Conservation (phyloP, 2,113 vertebrate species). For the Formicarius rufipectus region DNA sequence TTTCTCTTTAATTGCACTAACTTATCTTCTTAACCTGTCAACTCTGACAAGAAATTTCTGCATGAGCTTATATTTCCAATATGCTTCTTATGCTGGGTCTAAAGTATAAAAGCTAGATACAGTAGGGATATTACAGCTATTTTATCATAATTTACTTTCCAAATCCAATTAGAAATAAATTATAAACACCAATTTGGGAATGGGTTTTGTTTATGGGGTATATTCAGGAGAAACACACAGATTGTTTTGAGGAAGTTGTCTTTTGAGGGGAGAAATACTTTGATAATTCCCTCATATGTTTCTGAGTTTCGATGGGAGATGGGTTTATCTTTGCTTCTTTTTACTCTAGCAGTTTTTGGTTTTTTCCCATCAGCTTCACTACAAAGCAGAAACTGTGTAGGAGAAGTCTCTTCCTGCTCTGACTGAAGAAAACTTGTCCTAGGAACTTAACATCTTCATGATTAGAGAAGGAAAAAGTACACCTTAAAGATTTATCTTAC, state of each 20-base stretch:
- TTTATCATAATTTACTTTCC: neutral
- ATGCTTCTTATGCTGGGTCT: neutral
- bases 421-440: neutral
- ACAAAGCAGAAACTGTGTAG: neutral
- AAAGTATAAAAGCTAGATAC: neutral
- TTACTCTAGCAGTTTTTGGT: neutral
- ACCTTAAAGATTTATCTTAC: neutral
- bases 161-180: slow-evolving; percentile 3
- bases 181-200: neutral
- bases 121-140: neutral
- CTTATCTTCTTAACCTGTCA: slow-evolving; percentile 37
- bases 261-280: neutral
- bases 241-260: too few relatives aligned
- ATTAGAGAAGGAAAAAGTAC: neutral
- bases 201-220: neutral
- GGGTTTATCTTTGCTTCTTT: neutral
- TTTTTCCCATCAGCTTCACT: neutral
- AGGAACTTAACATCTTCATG: neutral
- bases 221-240: neutral
- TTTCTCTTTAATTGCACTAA: slow-evolving; percentile 26
- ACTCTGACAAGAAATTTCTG: slow-evolving; percentile 20
- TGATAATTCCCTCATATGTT: neutral
- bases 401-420: neutral
- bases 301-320: neutral
- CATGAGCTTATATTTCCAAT: neutral